Percentiles rank a stretch among this genome's conserved stretches.
Evolutionary conservation across 2,113 vertebrate species (phyloP).

Genomic region (Mus spicilegus): DNA sequence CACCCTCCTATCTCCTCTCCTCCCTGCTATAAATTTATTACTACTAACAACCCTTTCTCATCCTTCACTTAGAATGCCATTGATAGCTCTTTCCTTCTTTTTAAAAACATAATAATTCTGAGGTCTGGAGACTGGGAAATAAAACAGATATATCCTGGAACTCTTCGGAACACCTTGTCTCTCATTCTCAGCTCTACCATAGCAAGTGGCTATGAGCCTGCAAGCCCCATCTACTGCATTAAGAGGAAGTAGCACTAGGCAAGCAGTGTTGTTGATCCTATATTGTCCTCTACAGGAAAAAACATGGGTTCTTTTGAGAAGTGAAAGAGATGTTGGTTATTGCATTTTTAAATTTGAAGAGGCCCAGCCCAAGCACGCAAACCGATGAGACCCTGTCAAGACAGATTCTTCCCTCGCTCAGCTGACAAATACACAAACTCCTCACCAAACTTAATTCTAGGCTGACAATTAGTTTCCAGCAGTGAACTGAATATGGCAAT

Average conservation of each 20-base stretch:
- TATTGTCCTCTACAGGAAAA: neutral
- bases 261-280: neutral
- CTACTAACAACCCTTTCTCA: conserved; percentile 13
- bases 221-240: neutral
- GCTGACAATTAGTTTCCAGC: conserved; percentile 52
- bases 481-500: conserved; percentile 58
- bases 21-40: neutral
- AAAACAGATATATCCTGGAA: neutral
- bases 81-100: neutral
- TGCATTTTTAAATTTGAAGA: neutral
- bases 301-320: conserved; percentile 10
- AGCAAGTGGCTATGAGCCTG: neutral
- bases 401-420: neutral
- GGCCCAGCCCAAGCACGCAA: neutral
- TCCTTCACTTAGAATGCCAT: neutral
- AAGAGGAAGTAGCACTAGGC: neutral
- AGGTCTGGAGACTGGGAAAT: neutral
- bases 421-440: neutral
- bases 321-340: neutral
- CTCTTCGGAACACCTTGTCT: neutral
- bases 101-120: neutral
- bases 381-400: neutral
- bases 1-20: conserved; percentile 8
- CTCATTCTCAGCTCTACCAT: neutral
- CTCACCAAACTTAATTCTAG: conserved; percentile 50